Evolutionary conservation across 1,140 invertebrate species (phyloP), one percentile per base, ranked within the genome.

Genomic region (Sarcophaga peregrina): DNA sequence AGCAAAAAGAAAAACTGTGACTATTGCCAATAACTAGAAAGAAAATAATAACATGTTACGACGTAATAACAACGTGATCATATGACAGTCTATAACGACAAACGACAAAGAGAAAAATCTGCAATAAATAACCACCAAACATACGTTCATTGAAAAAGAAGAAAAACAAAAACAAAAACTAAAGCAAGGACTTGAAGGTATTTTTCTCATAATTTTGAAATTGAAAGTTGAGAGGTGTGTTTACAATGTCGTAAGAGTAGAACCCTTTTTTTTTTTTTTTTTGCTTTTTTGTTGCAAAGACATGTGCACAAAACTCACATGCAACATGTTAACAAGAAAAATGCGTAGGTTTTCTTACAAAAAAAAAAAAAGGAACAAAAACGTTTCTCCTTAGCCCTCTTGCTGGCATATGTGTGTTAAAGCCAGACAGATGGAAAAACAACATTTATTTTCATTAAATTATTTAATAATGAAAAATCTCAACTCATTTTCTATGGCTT

Each of bases 221-320:
- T 68, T 68, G 62, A 68, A 68, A 68, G 62, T 68, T 68, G 62
- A 68, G 62, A 68, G 62, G 62, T 68, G 62, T 68, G 62, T 68
- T 20, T 13, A 58, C 6, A 58, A n/a, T 58, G n/a, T 58, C 1
- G 54, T 7, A 58, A 58, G n/a, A 58, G 58, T 62, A 62, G 15
- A 9, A 68, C 50, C 50, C 13, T 52, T 52, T 52, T 52, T 68
- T 68, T 68, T 68, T 68, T 20, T 58, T 58, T n/a, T n/a, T n/a
- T n/a, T 9, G 8, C 62, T 3, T 62, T 68, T 25, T 37, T 37
- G 25, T 37, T 25, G 0, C 7, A 8, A 52, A 10, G 50, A 13
- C 8, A 52, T 1, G 50, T 25, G 17, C 17, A 68, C 0, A 7
- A 17, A 68, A 68, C 8, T 25, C 17, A 37, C 25, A 37, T 37